Base-by-base conservation (phyloP, 2,113 vertebrate genomes). In the Misgurnus anguillicaudatus region DNA sequence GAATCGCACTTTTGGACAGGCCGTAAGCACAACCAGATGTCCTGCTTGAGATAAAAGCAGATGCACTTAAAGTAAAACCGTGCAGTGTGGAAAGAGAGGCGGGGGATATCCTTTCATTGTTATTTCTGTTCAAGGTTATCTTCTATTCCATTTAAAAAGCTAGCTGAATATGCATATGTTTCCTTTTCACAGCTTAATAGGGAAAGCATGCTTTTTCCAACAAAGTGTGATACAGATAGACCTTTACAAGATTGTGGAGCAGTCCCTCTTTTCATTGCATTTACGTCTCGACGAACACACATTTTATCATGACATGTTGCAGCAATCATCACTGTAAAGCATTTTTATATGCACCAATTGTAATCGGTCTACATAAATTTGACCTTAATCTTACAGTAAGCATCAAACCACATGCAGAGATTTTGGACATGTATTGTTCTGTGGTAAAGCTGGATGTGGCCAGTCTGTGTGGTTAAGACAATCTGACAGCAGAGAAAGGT, bases 121-220 rank as follows among this genome's bases (percentile, higher is more conserved):
- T 36, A 86, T 86, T 88, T 87, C 67, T 83, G 69, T 88, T 87
- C 78, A 88, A 83, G 80, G 85, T 87, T 81, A 79, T 80, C 48
- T 82, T 81, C 38, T 16, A 11, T 84, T 65, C 75, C 74, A 79
- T 63, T 66, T 85, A 65, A 87, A 88, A 86, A 75, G 66, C 74
- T 48, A 53, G 19, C 78, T 78, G 80, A 85, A 82, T 70, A 86
- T 70, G 64, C 77, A 83, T 79, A 82, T 64, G 77, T 66, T 80
- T 72, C 73, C 68, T 65, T 81, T 85, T 80, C 62, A 38, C 64
- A 48, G 64, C 21, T 75, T 9, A 38, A 31, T 75, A 60, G 41
- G 13, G 58, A 75, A 75, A 62, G 57, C 60, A 62, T 21, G 48
- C 58, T 61, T 71, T 36, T 55, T 24, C 47, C 47, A 41, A 57